A percentile compares a stretch with the other conserved stretches of the same genome.
Conservation (phyloP, 2,797 vertebrate species). For the Lophura swinhoii region DNA sequence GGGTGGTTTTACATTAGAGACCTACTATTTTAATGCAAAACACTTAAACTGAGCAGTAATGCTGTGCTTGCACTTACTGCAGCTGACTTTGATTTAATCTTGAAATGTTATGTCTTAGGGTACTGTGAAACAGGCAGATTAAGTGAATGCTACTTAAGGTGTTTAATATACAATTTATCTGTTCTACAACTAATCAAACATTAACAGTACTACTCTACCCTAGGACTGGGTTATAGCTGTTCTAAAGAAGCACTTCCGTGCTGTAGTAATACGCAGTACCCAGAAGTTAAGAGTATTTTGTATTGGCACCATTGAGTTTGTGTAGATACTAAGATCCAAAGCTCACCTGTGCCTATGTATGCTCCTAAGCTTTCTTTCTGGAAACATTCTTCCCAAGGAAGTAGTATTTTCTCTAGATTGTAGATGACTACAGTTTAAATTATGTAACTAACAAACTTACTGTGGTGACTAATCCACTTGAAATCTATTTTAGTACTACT, state of each 20-base stretch:
- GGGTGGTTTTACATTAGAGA: neutral
- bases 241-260: neutral
- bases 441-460: neutral
- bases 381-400: neutral
- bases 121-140: neutral
- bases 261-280: neutral
- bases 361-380: neutral
- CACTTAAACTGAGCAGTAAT: neutral
- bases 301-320: neutral
- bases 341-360: neutral
- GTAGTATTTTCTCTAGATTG: neutral
- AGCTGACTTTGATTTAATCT: neutral
- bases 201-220: neutral
- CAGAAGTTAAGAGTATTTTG: neutral
- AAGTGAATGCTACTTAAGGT: neutral
- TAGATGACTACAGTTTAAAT: neutral
- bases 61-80: neutral
- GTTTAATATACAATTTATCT: neutral
- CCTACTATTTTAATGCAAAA: neutral
- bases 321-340: neutral
- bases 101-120: neutral
- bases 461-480: neutral
- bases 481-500: neutral
- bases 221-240: neutral
- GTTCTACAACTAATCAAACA: neutral